Percentiles rank a stretch among this genome's conserved stretches.
Conservation (phyloP, 2,888 invertebrate genomes). For the Apodemia duryi region DNA sequence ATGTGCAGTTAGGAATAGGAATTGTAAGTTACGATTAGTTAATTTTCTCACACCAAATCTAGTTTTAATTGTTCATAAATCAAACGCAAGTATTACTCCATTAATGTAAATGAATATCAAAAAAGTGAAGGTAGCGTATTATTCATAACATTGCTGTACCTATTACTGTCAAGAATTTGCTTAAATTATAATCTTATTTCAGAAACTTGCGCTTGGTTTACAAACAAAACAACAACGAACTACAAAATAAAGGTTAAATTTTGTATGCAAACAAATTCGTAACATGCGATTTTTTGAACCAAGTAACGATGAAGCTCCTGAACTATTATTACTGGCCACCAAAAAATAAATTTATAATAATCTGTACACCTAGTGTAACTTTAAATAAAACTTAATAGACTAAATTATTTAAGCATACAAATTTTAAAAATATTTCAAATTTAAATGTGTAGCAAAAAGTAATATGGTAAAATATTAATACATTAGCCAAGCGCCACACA, state of each 20-base stretch:
- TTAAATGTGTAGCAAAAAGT: slow-evolving; percentile 20
- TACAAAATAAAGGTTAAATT: slow-evolving; percentile 42
- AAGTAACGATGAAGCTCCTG: slow-evolving; percentile 44
- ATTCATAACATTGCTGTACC: not conserved
- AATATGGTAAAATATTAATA: slow-evolving; percentile 35
- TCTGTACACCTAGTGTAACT: slow-evolving; percentile 1
- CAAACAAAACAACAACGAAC: slow-evolving; percentile 50
- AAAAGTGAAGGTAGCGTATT: not conserved
- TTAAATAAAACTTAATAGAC: not conserved
- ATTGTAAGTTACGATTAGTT: slow-evolving; percentile 70
- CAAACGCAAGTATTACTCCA: slow-evolving; percentile 38
- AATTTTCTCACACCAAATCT: slow-evolving; percentile 61
- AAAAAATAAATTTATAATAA: slow-evolving; percentile 20
- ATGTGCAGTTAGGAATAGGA: slow-evolving; percentile 74
- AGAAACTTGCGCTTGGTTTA: slow-evolving; percentile 61
- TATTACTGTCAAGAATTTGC: not conserved
- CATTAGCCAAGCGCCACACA: slow-evolving; percentile 51
- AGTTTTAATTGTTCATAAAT: slow-evolving; percentile 51
- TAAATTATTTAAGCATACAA: not conserved
- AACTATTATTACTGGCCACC: slow-evolving; percentile 26
- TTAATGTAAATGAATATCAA: not conserved
- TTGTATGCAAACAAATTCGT: slow-evolving; percentile 55
- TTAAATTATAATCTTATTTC: not conserved
- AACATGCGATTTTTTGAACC: slow-evolving; percentile 48
- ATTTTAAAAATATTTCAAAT: slow-evolving; percentile 31